Evolutionary conservation across 1,140 invertebrate species (phyloP), one percentile per base, ranked within the genome.

Genomic region (Pogonomyrmex barbatus): DNA sequence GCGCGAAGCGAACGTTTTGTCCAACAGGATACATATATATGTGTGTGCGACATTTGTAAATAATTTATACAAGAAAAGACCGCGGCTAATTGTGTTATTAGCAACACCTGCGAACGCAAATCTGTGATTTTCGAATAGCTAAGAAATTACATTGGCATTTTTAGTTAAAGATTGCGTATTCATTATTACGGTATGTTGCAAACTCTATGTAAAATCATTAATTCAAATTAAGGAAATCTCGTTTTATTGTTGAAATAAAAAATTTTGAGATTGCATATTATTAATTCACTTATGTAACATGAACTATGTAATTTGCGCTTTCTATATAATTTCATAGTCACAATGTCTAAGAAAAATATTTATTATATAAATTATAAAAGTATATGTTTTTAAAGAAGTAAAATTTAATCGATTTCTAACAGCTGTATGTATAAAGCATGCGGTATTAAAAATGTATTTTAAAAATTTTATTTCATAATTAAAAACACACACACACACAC

Each of bases 71-170:
- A 82, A 83, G 73, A 76, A 42, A 67, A 42, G 36, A 65, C 24
- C 33, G 68, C 42, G 54, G 50, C 54, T 73, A 83, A 82, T 62
- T 39, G 54, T 42, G 42, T 63, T 73, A 75, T 83, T 83, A 75
- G 42, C 42, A 45, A 83, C 67, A 83, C 42, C 42, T 62, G 79
- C 68, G n/a, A 24, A 47, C 17, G 36, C 17, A 33, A 42, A 81
- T 60, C 42, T 33, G 30, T 42, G 56, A 24, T 62, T 36, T 45
- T 54, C 30, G 42, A 78, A n/a, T 14, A 58, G 54, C 63, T 30
- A 45, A 12, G 42, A 36, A 71, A 60, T 83, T 73, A 82, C 33
- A 42, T 39, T 14, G n/a, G 30, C 62, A 63, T 60, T 82, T 60
- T 71, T 71, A 45, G 30, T n/a, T 39, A 6, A 33, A 17, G 14